phyloP scores from a whole-genome alignment of 2,888 invertebrate genomes.

The Chrysina gloriosa region DNA sequence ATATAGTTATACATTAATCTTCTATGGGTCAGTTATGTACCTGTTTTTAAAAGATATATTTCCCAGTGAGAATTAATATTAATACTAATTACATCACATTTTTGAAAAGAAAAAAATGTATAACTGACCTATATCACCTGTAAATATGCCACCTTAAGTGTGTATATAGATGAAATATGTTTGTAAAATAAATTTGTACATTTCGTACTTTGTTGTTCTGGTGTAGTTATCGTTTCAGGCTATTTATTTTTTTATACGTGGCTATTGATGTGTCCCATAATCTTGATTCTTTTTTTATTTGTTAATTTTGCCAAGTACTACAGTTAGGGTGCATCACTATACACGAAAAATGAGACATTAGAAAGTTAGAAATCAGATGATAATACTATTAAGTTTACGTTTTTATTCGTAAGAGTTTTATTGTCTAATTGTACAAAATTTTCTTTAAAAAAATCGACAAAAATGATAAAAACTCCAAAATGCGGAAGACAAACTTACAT shows the following conservation, averaged over 20 bases:
- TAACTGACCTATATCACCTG: constrained; percentile 44
- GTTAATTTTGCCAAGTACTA: constrained; percentile 13
- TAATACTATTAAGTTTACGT: constrained; percentile 43
- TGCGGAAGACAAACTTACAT: constrained; percentile 49
- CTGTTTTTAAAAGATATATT: constrained; percentile 21
- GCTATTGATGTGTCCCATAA: constrained; percentile 12
- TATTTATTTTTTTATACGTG: constrained; percentile 43
- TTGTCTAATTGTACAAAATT: constrained; percentile 59
- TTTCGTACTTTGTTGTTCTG: constrained; percentile 57
- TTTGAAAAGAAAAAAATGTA: constrained; percentile 40
- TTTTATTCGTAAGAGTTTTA: constrained; percentile 48
- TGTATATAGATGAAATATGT: constrained; percentile 59
- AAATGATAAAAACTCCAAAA: constrained; percentile 49
- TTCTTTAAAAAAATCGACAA: constrained; percentile 54
- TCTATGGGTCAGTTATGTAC: constrained; percentile 44
- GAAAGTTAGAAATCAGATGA: constrained; percentile 29
- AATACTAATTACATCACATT: constrained; percentile 52
- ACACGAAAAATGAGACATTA: constrained; percentile 9
- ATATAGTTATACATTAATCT: constrained; percentile 34
- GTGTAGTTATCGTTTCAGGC: constrained; percentile 45
- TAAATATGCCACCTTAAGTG: constrained; percentile 44
- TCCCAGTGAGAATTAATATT: constrained; percentile 38
- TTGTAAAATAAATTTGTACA: constrained; percentile 61
- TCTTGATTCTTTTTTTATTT: constrained; percentile 12
- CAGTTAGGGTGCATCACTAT: not conserved